Evolutionary conservation across 2,797 vertebrate species (phyloP).

Genomic region (Psittacula echo): DNA sequence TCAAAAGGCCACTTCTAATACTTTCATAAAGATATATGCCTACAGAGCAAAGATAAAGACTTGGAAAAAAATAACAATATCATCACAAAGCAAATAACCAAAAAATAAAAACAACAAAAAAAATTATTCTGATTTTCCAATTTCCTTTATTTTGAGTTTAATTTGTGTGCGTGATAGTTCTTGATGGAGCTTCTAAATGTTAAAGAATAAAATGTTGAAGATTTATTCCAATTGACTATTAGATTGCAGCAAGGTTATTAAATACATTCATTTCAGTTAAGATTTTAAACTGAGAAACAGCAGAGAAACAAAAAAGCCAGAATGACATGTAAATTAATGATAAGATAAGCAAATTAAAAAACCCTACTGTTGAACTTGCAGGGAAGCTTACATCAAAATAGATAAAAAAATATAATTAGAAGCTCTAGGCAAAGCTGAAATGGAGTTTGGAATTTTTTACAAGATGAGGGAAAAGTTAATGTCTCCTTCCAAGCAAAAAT

Average conservation of each 20-base stretch:
- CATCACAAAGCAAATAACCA: background rate
- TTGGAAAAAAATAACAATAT: background rate
- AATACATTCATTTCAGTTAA: conserved; percentile 48
- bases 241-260: conserved; percentile 37
- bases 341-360: conserved; percentile 26
- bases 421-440: background rate
- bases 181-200: background rate
- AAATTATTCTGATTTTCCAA: background rate
- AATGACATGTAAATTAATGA: conserved; percentile 14
- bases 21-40: conserved; percentile 70
- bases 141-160: conserved; percentile 33
- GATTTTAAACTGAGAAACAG: conserved; percentile 36
- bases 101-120: background rate
- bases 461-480: background rate
- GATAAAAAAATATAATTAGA: background rate
- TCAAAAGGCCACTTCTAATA: conserved; percentile 72
- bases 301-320: background rate
- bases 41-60: conserved; percentile 54
- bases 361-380: background rate
- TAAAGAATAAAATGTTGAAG: background rate
- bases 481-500: background rate
- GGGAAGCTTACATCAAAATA: background rate
- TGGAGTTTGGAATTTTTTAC: background rate
- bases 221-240: conserved; percentile 24
- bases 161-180: background rate